These are phyloP conservation scores for Lasaia peninsularis DNA, from an alignment of 1,140 invertebrate species.

Conservation along the genomic window DNA sequence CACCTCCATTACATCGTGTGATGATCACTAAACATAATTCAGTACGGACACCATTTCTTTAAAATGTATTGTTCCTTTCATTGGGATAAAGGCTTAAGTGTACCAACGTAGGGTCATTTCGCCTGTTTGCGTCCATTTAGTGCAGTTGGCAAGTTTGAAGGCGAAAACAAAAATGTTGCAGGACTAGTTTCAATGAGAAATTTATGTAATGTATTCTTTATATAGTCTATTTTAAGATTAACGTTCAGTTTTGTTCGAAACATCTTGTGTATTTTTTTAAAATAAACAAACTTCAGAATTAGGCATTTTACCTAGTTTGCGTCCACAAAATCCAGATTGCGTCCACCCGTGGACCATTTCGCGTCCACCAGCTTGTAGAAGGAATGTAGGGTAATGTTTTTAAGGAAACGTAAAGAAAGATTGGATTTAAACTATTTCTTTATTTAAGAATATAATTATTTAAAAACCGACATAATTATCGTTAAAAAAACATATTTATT, in stretches of 20 bases:
- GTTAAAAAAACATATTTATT: too few relatives aligned
- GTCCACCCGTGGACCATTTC: constrained; percentile 12
- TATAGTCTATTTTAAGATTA: constrained; percentile 6
- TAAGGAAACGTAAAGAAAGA: too few relatives aligned
- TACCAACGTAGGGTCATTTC: background rate
- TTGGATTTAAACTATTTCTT: too few relatives aligned
- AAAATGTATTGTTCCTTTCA: too few relatives aligned
- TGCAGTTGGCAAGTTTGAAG: constrained; percentile 12
- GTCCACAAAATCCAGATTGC: too few relatives aligned
- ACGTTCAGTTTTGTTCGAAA: constrained; percentile 10
- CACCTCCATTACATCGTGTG: too few relatives aligned
- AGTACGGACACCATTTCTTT: too few relatives aligned
- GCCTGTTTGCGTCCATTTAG: constrained; percentile 13
- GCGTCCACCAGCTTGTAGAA: background rate
- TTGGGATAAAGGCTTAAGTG: too few relatives aligned
- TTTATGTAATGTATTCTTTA: constrained; percentile 13
- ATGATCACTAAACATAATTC: too few relatives aligned
- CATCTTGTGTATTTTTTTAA: constrained; percentile 8
- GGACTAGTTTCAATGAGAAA: constrained; percentile 14
- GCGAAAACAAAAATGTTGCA: constrained; percentile 14
- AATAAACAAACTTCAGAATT: constrained; percentile 10
- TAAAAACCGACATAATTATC: too few relatives aligned
- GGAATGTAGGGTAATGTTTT: too few relatives aligned
- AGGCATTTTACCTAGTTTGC: constrained; percentile 11
- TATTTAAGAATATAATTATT: too few relatives aligned